Evolutionary conservation across 1,140 invertebrate species (phyloP).

Genomic region (Coenobita brevimanus): DNA sequence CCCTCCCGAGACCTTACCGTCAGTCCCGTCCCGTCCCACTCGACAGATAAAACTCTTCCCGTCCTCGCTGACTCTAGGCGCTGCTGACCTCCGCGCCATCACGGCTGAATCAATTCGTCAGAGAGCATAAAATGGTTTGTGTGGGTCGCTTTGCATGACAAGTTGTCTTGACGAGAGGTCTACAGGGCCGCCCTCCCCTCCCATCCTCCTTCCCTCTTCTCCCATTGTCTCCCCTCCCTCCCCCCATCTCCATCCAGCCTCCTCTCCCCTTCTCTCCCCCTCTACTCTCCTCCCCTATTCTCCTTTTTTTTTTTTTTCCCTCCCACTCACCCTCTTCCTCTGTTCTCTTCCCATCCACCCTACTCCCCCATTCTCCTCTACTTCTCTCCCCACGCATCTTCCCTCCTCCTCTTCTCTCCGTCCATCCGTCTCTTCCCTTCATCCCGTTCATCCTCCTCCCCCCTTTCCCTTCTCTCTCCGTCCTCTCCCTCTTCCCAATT

Average conservation of each 20-base stretch:
- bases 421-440: neutral
- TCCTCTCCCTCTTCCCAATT: too few relatives aligned
- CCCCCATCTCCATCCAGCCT: neutral
- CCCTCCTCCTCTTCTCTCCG: neutral
- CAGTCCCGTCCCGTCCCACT: neutral
- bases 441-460: too few relatives aligned
- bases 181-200: neutral
- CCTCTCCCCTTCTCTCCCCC: neutral
- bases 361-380: too few relatives aligned
- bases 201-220: neutral
- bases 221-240: neutral
- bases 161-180: slow-evolving; percentile 58
- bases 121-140: slow-evolving; percentile 61
- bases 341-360: too few relatives aligned
- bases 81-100: slow-evolving; percentile 27
- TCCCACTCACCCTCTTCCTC: too few relatives aligned
- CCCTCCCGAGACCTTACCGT: too few relatives aligned
- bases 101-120: slow-evolving; percentile 59
- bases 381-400: neutral
- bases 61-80: slow-evolving; percentile 27
- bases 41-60: slow-evolving; percentile 21
- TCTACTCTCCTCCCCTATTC: neutral
- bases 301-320: neutral
- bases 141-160: slow-evolving; percentile 59
- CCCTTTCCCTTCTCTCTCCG: too few relatives aligned